Conservation (phyloP, 2,888 invertebrate genomes). For the Scaptomyza reducta region DNA sequence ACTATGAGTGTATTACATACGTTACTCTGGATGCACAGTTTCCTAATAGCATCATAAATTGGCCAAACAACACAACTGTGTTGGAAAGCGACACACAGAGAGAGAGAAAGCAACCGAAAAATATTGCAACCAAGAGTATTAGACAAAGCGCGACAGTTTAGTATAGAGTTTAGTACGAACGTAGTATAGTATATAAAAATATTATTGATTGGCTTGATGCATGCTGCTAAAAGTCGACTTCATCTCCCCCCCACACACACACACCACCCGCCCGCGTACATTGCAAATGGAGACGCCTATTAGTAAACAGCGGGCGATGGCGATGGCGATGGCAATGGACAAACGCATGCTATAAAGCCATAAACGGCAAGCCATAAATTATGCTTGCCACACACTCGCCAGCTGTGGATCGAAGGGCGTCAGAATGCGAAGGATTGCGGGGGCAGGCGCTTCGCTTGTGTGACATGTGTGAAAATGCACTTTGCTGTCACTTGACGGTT, state of each 20-base stretch:
- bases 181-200: slow-evolving; percentile 50
- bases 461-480: slow-evolving; percentile 77
- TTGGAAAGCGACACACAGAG: background rate
- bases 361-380: slow-evolving; percentile 73
- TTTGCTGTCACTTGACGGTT: slow-evolving; percentile 70
- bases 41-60: slow-evolving; percentile 38
- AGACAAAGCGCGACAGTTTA: slow-evolving; percentile 51
- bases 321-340: slow-evolving; percentile 38
- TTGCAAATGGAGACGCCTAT: slow-evolving; percentile 52
- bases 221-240: slow-evolving; percentile 1
- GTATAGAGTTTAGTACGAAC: background rate
- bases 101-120: slow-evolving; percentile 37
- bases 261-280: no score
- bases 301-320: slow-evolving; percentile 36
- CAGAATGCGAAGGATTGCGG: no score
- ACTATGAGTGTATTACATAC: slow-evolving; percentile 3
- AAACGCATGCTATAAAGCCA: slow-evolving; percentile 74
- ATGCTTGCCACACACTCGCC: slow-evolving; percentile 59
- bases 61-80: background rate
- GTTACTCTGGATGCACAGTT: slow-evolving; percentile 5
- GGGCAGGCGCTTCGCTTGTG: slow-evolving; percentile 31
- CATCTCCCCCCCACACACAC: no score
- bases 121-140: slow-evolving; percentile 39
- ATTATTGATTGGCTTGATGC: slow-evolving; percentile 54
- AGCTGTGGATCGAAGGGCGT: background rate